Evolutionary conservation across 2,888 invertebrate species (phyloP), one percentile per base, ranked within the genome.

Genomic region (Phyllotreta striolata): DNA sequence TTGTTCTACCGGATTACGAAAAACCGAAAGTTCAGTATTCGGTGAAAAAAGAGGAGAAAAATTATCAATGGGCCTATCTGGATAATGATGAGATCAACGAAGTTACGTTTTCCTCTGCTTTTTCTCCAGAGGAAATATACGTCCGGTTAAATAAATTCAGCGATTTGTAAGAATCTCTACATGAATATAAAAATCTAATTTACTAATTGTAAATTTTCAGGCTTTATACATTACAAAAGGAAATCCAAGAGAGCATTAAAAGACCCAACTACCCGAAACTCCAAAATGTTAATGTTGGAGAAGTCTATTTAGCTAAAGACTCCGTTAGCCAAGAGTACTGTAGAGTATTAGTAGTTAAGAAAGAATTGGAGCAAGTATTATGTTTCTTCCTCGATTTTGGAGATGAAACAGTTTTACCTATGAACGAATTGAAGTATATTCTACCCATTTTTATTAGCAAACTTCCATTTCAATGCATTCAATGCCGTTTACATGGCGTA

Each of bases 381-480:
- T 85, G 85, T 67, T 88, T 88, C 73, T 88, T 85, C 73, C 86
- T 88, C 0, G 89, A 89, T 75, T 85, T 86, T 72, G 89, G 88
- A 0, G 88, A 88, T 73, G 83, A 81, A 74, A 80, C 80, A 46
- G 74, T 77, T 0, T 81, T 88, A 0, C 66, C 78, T 0, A 69
- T 75, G 3, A 74, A 79, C 3, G 79, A 85, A 67, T 69, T 89
- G 13, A 77, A 80, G 35, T 79, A 82, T 49, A 83, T 89, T 24
- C 82, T 85, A 0, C 82, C 84, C 14, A 78, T 82, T 52, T 80
- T 86, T 34, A 81, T 87, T 34, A 78, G 76, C 2, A 82, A 82
- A 72, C 74, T 89, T 64, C 89, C 89, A 0, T 88, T 88, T 64
- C 81, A 81, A 83, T 86, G 87, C 1, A 88, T 89, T 40, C 87